Conservation (phyloP, 2,888 invertebrate genomes). For the Tuberolachnus salignus region DNA sequence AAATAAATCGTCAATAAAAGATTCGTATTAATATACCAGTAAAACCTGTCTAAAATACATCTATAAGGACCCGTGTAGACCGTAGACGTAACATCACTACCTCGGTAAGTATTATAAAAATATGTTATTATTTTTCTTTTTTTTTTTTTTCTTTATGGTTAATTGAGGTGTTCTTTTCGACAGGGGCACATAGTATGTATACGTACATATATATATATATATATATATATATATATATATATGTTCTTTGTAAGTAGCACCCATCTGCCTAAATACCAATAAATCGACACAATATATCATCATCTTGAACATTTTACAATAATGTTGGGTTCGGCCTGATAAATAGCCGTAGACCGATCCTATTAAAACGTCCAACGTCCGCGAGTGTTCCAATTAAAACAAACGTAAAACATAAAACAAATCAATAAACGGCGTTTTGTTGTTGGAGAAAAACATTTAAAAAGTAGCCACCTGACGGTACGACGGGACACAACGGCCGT, state of each 20-base stretch:
- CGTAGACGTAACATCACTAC: not conserved
- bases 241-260: too few relatives aligned
- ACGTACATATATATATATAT: too few relatives aligned
- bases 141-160: not conserved
- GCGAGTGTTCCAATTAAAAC: too few relatives aligned
- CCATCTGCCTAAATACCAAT: too few relatives aligned
- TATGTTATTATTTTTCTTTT: too few relatives aligned
- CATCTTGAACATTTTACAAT: not conserved
- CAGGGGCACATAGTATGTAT: too few relatives aligned
- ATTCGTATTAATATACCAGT: not conserved
- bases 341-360: not conserved
- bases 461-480: too few relatives aligned
- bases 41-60: constrained; percentile 8
- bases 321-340: not conserved
- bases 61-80: not conserved
- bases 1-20: not conserved
- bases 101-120: too few relatives aligned
- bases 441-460: too few relatives aligned
- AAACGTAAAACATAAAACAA: not conserved
- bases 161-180: constrained; percentile 5
- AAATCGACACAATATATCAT: not conserved
- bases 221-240: too few relatives aligned
- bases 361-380: too few relatives aligned
- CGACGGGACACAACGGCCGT: too few relatives aligned
- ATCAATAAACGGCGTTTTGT: not conserved